Evolutionary conservation across 1,140 invertebrate genomes (phyloP), one percentile per base, ranked within the genome.

Genomic region (Neodiprion fabricii): DNA sequence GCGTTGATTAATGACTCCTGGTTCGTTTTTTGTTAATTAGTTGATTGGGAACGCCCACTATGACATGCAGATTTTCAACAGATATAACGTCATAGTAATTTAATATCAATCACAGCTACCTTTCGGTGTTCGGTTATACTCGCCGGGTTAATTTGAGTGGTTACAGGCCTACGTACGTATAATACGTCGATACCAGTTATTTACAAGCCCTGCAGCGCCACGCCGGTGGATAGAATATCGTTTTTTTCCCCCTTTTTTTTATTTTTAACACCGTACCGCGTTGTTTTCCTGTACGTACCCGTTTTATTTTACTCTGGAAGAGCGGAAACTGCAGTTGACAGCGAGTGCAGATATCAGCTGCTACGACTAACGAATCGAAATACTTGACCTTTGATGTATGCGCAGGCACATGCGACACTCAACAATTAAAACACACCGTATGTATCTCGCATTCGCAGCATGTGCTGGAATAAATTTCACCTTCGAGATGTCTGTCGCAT

Each of bases 11-110:
- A 85, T 85, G 84, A 80, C 83, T 80, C 77, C 67, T 81, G 77
- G 78, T 79, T 72, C 76, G 78, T 85, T 85, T 85, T 85, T 85
- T 85, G 83, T 85, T 85, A 85, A 85, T 85, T 85, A 85, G 82
- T 83, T 84, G 84, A 84, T 85, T 85, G 84, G 83, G 81, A 85
- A 85, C 84, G 83, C 84, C 84, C 84, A 84, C 84, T 84, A 85
- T 85, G 84, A 85, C 82, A 82, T 82, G 84, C 84, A 85, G 84
- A 85, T 85, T 85, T 69, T 77, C 68, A 1, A 69, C 71, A 80
- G 81, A 85, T 84, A 83, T 40, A 40, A 40, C 76, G n/a, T 50
- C 70, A 48, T 48, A 48, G 70, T 71, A 40, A 69, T 69, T 71
- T 49, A 71, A 71, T 71, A 71, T 71, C 70, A 48, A 49, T 61